Evolutionary conservation across 2,888 invertebrate genomes (phyloP).

Genomic region (Drosophila algonquin): DNA sequence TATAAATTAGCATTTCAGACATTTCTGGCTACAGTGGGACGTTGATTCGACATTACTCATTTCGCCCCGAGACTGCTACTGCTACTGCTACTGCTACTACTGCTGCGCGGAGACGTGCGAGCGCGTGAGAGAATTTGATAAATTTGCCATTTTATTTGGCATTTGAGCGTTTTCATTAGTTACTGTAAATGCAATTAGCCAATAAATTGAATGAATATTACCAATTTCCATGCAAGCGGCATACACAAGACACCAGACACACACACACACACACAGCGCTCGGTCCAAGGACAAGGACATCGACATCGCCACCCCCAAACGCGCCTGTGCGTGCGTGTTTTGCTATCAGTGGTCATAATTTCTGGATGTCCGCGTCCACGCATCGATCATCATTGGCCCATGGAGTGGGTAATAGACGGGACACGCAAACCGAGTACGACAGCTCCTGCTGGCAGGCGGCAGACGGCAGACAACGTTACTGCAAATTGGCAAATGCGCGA

Average conservation of each 20-base stretch:
- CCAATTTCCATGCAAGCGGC: conserved; percentile 66
- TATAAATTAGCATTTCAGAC: conserved; percentile 48
- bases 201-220: conserved; percentile 75
- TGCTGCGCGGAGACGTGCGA: neutral
- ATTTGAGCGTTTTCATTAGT: conserved; percentile 66
- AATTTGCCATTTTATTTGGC: conserved; percentile 72
- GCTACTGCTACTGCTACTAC: neutral
- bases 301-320: conserved; percentile 16
- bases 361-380: conserved; percentile 50
- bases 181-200: conserved; percentile 71
- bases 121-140: conserved; percentile 60
- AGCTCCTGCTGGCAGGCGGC: conserved; percentile 14
- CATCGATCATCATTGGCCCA: conserved; percentile 62
- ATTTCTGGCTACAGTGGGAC: conserved; percentile 36
- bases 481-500: conserved; percentile 64
- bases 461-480: conserved; percentile 13
- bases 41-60: conserved; percentile 62
- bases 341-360: conserved; percentile 66
- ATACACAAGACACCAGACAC: neutral
- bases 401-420: conserved; percentile 40
- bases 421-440: conserved; percentile 42
- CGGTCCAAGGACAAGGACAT: conserved; percentile 38
- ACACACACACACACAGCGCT: conserved; percentile 1
- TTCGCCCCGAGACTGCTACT: conserved; percentile 15
- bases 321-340: conserved; percentile 46